These are phyloP conservation scores for Iselma pallidipennis DNA, from an alignment of 2,888 invertebrate species.

Conservation along the genomic window DNA sequence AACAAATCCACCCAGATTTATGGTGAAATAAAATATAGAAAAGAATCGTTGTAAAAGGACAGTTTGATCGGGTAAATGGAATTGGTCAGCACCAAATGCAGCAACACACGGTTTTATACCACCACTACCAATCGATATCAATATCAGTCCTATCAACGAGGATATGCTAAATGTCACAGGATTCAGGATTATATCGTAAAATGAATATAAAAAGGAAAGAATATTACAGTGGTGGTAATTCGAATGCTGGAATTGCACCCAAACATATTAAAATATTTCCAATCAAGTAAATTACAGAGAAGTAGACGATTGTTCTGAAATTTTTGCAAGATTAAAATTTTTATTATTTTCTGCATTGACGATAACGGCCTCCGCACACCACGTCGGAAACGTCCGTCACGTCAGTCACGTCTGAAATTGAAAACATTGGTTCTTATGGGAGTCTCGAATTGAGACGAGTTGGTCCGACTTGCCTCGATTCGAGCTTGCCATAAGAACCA, in stretches of 20 bases:
- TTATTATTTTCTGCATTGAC: neutral
- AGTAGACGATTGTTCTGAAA: constrained; percentile 73
- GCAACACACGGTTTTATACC: constrained; percentile 88
- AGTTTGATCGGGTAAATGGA: constrained; percentile 69
- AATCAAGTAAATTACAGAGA: constrained; percentile 72
- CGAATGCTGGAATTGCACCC: constrained; percentile 63
- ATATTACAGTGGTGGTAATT: constrained; percentile 63
- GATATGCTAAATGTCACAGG: constrained; percentile 52
- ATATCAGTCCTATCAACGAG: constrained; percentile 61
- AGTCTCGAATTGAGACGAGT: no score
- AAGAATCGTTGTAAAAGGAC: constrained; percentile 73
- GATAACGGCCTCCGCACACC: neutral
- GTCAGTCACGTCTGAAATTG: no score
- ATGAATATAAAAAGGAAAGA: no score
- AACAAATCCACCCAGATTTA: constrained; percentile 70
- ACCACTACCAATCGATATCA: constrained; percentile 78
- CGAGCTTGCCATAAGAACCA: no score
- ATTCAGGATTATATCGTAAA: no score
- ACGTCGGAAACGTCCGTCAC: no score
- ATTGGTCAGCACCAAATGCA: constrained; percentile 87
- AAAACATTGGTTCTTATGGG: no score
- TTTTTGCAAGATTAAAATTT: neutral
- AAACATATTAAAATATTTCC: constrained; percentile 72
- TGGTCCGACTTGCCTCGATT: no score
- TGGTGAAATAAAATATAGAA: constrained; percentile 81